Base-by-base conservation (phyloP, 2,113 vertebrate species). In the Aythya baeri region DNA sequence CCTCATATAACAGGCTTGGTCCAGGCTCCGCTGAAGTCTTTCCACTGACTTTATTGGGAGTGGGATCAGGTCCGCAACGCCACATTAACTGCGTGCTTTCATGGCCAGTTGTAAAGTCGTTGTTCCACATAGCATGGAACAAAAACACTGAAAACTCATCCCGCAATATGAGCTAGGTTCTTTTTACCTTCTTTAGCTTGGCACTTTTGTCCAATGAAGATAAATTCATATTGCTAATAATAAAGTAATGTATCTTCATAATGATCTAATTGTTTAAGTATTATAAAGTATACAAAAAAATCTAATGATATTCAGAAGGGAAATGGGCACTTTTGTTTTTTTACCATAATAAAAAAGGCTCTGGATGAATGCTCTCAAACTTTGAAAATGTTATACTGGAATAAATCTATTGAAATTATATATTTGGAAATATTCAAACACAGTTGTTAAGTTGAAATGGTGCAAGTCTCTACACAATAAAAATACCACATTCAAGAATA, bases 1-100 rank as follows among this genome's bases (percentile, higher is more conserved):
- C 62, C 74, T 95, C 50, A 15, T 72, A 7, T 79, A 93, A 86
- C 34, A 92, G 70, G 43, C 61, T 78, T 66, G 32, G 49, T 93
- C 65, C 66, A 84, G 91, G 73, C 44, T 12, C 70, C 66, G 59
- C 83, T 84, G 27, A 91, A 94, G 41, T 93, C 77, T 94, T 96
- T 95, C 81, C 88, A 71, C 58, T 87, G 88, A 26, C 77, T 95
- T 92, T 92, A 13, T 46, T 73, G 81, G 29, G 66, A 87, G 41
- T 38, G 44, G 58, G 70, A 91, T 89, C 38, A 76, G 13, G 44
- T 88, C 72, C 16, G 57, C 31, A 54, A 4, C 0, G 11, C 41
- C 36, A 50, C 36, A 32, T 92, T 62, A 89, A n/a, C 49, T 91
- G 73, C 5, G 31, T 70, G 31, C n/a, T 91, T 86, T 83, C 71